Evolutionary conservation across 1,140 invertebrate genomes (phyloP).

Genomic region (Zaprionus inermis): DNA sequence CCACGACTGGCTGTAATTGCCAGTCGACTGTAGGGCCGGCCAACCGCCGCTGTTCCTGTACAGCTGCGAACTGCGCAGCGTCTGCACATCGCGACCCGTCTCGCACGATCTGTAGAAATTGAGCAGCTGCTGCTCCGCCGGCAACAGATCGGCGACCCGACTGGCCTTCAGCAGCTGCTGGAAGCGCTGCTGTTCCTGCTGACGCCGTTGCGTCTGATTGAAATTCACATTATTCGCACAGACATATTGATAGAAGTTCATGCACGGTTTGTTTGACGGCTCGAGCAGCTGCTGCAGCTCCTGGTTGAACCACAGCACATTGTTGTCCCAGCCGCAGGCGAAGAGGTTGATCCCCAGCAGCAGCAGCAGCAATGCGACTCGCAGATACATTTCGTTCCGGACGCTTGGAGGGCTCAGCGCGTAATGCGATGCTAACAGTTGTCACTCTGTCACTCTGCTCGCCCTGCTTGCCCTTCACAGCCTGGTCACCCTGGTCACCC

Average conservation of each 20-base stretch:
- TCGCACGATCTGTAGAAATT: constrained; percentile 77
- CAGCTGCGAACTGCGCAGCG: constrained; percentile 57
- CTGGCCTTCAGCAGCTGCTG: constrained; percentile 55
- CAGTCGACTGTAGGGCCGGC: constrained; percentile 62
- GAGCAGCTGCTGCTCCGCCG: constrained; percentile 67
- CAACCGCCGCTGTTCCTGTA: constrained; percentile 68
- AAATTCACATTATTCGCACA: constrained; percentile 56
- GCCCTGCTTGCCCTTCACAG: not conserved
- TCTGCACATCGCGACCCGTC: constrained; percentile 47
- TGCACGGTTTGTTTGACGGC: constrained; percentile 52
- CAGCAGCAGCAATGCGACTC: constrained; percentile 20
- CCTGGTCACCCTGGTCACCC: constrained; percentile 2
- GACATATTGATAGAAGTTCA: constrained; percentile 76
- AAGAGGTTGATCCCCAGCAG: not conserved
- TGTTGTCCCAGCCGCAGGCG: constrained; percentile 46
- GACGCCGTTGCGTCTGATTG: constrained; percentile 44
- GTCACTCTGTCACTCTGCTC: constrained; percentile 15
- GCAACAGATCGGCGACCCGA: constrained; percentile 59
- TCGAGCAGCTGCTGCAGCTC: constrained; percentile 69
- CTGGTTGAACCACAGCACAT: constrained; percentile 66
- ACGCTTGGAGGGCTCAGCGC: constrained; percentile 7
- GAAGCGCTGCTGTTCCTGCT: constrained; percentile 63
- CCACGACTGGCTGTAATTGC: constrained; percentile 53
- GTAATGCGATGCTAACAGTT: constrained; percentile 17
- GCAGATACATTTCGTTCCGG: constrained; percentile 28